Conservation (phyloP, 2,797 vertebrate genomes). For the Euthynnus affinis region DNA sequence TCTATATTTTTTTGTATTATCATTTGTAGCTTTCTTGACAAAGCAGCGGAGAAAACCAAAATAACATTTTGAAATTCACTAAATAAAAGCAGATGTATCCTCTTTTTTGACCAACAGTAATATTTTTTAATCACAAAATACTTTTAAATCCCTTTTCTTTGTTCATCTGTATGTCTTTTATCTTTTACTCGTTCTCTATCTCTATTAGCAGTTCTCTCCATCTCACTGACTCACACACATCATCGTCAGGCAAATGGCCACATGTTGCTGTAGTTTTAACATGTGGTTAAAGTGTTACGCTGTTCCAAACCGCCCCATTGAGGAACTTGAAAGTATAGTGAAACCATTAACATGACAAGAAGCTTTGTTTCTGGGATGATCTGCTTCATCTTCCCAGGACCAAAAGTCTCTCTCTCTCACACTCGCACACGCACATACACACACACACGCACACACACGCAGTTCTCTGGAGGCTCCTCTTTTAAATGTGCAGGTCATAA, state of each 20-base stretch:
- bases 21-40: neutral
- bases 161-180: neutral
- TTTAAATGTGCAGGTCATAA: constrained; percentile 37
- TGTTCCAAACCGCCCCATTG: constrained; percentile 23
- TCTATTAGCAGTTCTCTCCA: constrained; percentile 10
- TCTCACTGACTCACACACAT: constrained; percentile 13
- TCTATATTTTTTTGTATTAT: too few relatives aligned
- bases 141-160: neutral
- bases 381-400: constrained; percentile 41
- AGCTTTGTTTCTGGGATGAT: constrained; percentile 57
- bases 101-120: neutral
- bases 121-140: constrained; percentile 17
- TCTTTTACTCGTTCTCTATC: constrained; percentile 17
- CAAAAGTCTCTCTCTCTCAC: constrained; percentile 6
- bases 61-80: neutral
- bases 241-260: constrained; percentile 29
- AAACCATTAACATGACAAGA: constrained; percentile 64
- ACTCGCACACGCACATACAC: too few relatives aligned
- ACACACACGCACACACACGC: neutral
- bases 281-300: constrained; percentile 48
- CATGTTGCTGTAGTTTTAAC: constrained; percentile 48
- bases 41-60: neutral
- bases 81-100: constrained; percentile 37
- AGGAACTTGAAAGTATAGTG: constrained; percentile 29
- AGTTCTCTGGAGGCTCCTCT: constrained; percentile 31